phyloP scores from a whole-genome alignment of 2,888 invertebrate species.

The Epistrophe grossulariae region DNA sequence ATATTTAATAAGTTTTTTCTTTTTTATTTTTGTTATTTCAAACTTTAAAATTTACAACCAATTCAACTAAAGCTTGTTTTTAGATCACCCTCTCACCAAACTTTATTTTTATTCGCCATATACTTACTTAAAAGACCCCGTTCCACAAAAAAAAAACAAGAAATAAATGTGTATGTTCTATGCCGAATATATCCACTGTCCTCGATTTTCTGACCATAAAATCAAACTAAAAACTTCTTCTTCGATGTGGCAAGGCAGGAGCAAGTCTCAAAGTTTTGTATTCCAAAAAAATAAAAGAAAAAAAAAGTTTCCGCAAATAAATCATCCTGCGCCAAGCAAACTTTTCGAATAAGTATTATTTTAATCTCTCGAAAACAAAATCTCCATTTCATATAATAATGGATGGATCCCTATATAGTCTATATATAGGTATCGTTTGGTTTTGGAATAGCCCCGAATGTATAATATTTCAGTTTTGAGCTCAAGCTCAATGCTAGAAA shows the following conservation, averaged over 20 bases:
- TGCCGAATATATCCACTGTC: neutral
- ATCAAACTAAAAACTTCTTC: conserved; percentile 16
- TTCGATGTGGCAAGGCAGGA: neutral
- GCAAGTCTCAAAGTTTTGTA: conserved; percentile 7
- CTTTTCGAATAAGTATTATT: conserved; percentile 62
- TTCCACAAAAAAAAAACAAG: neutral
- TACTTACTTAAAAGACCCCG: neutral
- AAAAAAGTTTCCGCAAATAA: conserved; percentile 40
- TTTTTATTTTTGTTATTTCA: neutral
- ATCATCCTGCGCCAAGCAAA: conserved; percentile 50
- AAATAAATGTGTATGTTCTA: neutral
- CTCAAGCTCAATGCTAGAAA: neutral
- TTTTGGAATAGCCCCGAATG: neutral
- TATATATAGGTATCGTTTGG: neutral
- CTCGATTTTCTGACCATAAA: conserved; percentile 31
- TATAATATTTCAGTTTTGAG: neutral
- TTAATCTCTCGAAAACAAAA: conserved; percentile 46
- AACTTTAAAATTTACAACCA: neutral
- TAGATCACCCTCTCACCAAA: neutral
- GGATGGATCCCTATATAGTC: neutral
- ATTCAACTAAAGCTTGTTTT: neutral
- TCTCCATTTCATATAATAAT: conserved; percentile 21
- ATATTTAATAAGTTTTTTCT: neutral
- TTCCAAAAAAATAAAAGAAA: conserved; percentile 10
- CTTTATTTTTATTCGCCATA: neutral